Evolutionary conservation across 2,113 vertebrate species (phyloP), one percentile per base, ranked within the genome.

Genomic region (Nettapus auritus): DNA sequence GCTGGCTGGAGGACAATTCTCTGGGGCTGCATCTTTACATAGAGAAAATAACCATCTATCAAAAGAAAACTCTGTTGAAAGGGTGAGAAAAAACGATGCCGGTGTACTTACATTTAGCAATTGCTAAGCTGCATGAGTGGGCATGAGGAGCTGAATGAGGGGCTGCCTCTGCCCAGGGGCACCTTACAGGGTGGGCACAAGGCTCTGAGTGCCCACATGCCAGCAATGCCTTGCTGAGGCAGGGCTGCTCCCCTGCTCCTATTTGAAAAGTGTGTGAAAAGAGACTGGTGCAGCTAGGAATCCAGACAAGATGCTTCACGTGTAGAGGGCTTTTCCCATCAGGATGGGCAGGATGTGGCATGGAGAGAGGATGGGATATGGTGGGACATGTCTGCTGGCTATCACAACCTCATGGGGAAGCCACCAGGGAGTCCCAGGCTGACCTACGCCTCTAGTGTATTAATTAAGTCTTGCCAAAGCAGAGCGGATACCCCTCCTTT

Each of bases 121-220:
- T 22, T 40, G 53, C 53, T 38, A 29, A 55, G 9, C 33, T 0
- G 1, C 14, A 8, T 1, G 2, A n/a, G 38, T 2, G 13, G 53
- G 40, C 71, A 31, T 21, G 46, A 48, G 46, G 20, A 48, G 46
- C 46, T 21, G 46, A 28, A 60, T 9, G 48, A 46, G 36, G 29
- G 18, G 31, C 34, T 46, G 23, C 23, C 55, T 52, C 2, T 9
- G 33, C 18, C 67, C 59, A 22, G 13, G 42, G 34, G 14, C 28
- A 40, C 14, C 36, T 36, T 4, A 1, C 9, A 4, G 26, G 28
- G 53, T 53, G 53, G 28, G 13, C 55, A 17, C 3, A 0, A 48
- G 55, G 59, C 56, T 78, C 60, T 64, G n/a, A 79, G 44, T 2
- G 3, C 66, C 53, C n/a, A n/a, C n/a, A 11, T 52, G 23, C 23